Evolutionary conservation across 64 coral and sea anemone species (phyloP).

Genomic region (Stylophora pistillata): DNA sequence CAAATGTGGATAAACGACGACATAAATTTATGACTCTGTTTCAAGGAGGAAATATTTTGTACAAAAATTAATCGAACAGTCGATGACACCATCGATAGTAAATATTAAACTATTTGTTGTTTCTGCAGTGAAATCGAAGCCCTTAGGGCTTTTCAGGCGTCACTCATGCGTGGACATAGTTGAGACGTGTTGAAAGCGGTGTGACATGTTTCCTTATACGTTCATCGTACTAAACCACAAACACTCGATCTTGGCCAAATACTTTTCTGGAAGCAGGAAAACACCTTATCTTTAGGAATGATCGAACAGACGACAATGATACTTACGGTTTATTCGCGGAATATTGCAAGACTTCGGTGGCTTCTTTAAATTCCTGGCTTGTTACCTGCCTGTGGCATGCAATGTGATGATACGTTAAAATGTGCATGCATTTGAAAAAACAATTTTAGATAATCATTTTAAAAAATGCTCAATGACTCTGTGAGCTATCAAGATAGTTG

Average conservation of each 20-base stretch:
- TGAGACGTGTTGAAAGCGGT: constrained; percentile 23
- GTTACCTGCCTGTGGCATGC: background rate
- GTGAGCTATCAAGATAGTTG: background rate
- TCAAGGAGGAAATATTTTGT: background rate
- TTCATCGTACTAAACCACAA: background rate
- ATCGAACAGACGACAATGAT: background rate
- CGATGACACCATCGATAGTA: background rate
- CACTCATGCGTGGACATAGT: constrained; percentile 21
- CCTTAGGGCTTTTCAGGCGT: background rate
- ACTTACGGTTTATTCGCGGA: background rate
- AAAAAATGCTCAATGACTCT: background rate
- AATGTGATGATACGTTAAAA: background rate
- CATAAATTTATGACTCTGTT: background rate
- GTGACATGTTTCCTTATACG: background rate
- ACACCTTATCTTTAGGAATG: background rate
- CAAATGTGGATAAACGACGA: background rate
- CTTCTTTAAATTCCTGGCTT: constrained; percentile 20
- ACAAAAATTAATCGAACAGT: constrained; percentile 20
- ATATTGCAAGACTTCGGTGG: background rate
- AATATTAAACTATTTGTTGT: background rate
- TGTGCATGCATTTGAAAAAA: too few species aligned
- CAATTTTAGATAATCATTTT: too few species aligned
- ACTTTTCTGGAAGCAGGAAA: background rate
- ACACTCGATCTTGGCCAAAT: background rate
- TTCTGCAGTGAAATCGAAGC: background rate